Evolutionary conservation across 2,888 invertebrate genomes (phyloP), one percentile per base, ranked within the genome.

Genomic region (Chymomyza caudatula): DNA sequence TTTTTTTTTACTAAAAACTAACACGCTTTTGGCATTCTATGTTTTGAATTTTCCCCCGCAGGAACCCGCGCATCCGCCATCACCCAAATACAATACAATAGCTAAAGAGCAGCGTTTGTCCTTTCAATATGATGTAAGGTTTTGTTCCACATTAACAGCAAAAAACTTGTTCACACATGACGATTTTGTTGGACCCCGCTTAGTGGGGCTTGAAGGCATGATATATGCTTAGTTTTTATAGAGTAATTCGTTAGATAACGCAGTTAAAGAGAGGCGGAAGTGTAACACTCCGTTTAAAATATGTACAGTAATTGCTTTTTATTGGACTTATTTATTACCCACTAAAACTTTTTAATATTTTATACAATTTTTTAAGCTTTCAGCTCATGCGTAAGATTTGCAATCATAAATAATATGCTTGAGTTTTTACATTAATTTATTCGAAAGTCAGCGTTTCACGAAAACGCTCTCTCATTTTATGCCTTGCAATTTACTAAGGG

Each of bases 61-160:
- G 83, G 88, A 88, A 76, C 84, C 75, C 76, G 82, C 83, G 69
- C 89, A 89, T 79, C 88, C 91, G 76, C 86, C 90, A 73, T 87
- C 89, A 73, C 89, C 89, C 72, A 88, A 89, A 84, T 88, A 87
- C 85, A 89, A 86, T 73, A 78, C 78, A 62, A 82, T 87, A 74
- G 82, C 87, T 69, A 88, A 88, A 84, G 90, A 91, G 85, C 86
- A 88, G 81, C 88, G 90, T 76, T 83, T 85, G 65, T 88, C 89
- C 77, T 88, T 87, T 79, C 90, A 90, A 77, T 89, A 88, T 78
- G 90, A 91, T 88, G 91, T 90, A 90, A 90, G 90, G 85, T 44
- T 60, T 57, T 13, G 56, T 37, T 37, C 11, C 11, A 37, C 29
- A 11, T 11, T 11, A 37, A 11, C 29, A 37, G 11, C 2, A 37